phyloP scores from a whole-genome alignment of 1,140 invertebrate genomes.

The Phenacoccus solenopsis region DNA sequence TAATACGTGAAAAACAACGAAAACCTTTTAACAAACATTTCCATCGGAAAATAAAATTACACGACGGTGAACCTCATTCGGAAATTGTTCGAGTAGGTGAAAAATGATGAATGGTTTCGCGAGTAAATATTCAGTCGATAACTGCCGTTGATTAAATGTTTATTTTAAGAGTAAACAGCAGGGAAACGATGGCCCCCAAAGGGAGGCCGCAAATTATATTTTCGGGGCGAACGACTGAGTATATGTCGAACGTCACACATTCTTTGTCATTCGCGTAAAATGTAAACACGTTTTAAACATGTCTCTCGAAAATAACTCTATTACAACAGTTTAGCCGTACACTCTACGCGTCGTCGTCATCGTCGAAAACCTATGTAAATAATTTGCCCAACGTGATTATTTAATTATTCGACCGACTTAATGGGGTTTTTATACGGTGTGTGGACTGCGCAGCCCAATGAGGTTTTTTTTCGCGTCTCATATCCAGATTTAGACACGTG shows the following conservation, averaged over 20 bases:
- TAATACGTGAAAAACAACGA: constrained; percentile 8
- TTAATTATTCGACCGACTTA: constrained; percentile 8
- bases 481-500: background rate
- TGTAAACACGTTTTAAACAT: background rate
- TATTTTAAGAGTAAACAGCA: constrained; percentile 14
- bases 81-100: constrained; percentile 12
- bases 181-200: background rate
- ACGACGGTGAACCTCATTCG: constrained; percentile 9
- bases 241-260: background rate
- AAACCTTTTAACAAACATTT: constrained; percentile 18
- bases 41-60: constrained; percentile 7
- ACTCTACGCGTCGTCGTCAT: background rate
- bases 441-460: too few species aligned
- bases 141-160: constrained; percentile 13
- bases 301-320: background rate
- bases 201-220: constrained; percentile 14
- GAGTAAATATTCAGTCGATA: constrained; percentile 16
- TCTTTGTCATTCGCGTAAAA: background rate
- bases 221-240: background rate
- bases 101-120: constrained; percentile 16
- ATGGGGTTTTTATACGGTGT: background rate
- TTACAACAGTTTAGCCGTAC: background rate
- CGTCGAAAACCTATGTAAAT: background rate
- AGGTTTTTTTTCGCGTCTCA: background rate
- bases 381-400: background rate